Evolutionary conservation across 2,888 invertebrate genomes (phyloP).

Genomic region (Diloba caeruleocephala): DNA sequence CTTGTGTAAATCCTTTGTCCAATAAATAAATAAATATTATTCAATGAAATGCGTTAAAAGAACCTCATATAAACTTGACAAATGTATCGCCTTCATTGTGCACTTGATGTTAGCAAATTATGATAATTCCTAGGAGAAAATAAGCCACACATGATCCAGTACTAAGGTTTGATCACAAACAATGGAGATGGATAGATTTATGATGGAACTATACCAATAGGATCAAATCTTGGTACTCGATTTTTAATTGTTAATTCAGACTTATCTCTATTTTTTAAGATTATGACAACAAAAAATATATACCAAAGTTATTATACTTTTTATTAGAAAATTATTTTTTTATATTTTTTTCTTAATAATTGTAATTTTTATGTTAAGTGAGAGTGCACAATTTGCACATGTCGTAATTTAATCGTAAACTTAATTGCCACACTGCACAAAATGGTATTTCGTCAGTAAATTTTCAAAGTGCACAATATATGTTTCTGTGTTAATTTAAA

Average conservation of each 20-base stretch:
- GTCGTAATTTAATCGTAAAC: constrained; percentile 1
- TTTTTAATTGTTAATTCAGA: constrained; percentile 12
- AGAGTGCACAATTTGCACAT: constrained; percentile 25
- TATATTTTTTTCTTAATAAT: constrained; percentile 16
- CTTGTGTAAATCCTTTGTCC: no score
- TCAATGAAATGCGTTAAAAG: no score
- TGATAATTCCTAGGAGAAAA: constrained; percentile 17
- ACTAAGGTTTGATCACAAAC: constrained; percentile 8
- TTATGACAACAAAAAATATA: constrained; percentile 25
- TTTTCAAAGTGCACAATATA: background rate
- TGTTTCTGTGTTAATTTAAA: background rate
- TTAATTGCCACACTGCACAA: constrained; percentile 8
- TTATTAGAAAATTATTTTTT: constrained; percentile 31
- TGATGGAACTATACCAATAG: no score
- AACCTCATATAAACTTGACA: background rate
- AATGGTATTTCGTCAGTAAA: background rate
- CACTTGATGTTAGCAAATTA: constrained; percentile 33
- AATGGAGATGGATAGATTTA: no score
- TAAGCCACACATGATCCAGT: constrained; percentile 13
- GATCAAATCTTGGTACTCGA: constrained; percentile 10
- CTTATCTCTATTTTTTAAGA: constrained; percentile 39
- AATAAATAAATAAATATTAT: no score
- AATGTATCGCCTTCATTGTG: constrained; percentile 17
- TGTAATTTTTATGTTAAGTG: constrained; percentile 21
- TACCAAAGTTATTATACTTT: constrained; percentile 46